Evolutionary conservation across 2,113 vertebrate genomes (phyloP), one percentile per base, ranked within the genome.

Genomic region (Megalops atlanticus): DNA sequence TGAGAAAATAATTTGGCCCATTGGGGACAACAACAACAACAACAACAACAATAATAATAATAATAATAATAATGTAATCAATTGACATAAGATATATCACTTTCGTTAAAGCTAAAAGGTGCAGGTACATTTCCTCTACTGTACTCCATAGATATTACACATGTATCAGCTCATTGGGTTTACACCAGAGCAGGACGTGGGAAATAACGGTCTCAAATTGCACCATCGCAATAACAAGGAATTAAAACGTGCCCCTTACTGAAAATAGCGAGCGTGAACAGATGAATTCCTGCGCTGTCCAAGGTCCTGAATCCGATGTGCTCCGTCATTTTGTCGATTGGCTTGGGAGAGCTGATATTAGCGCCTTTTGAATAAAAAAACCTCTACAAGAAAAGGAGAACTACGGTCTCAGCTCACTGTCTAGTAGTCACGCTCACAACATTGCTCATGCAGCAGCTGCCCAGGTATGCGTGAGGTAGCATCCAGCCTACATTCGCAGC

Each of bases 241-340:
- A 41, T 68, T 40, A 33, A 64, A 72, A 41, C 58, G 73, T 68
- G 31, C 36, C 68, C 82, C 92, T 92, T 87, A 95, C 93, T 86
- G 5, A 90, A 85, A 75, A 93, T 81, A 80, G 70, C 78, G 77
- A 91, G 85, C 14, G n/a, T 64, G 4, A 64, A 27, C 58, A 3
- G 58, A 86, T 92, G 85, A 76, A 91, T 76, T 81, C 88, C 72
- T 58, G 82, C 81, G 88, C 91, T 92, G 83, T 93, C 92, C 91
- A 87, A 84, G 93, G 91, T 93, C 76, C 92, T 92, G 91, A 91
- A 91, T 43, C 87, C 81, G 58, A 79, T 81, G 84, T 82, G 84
- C 83, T 90, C 89, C 93, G 93, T 94, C 39, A 58, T 86, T 76
- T 24, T 31, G 49, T 64, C 27, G 58, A 27, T 38, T 39, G 40